A percentile compares a stretch with the other conserved stretches of the same genome.
Evolutionary conservation across 2,888 invertebrate genomes (phyloP).

Genomic region (Nasonia oneida): DNA sequence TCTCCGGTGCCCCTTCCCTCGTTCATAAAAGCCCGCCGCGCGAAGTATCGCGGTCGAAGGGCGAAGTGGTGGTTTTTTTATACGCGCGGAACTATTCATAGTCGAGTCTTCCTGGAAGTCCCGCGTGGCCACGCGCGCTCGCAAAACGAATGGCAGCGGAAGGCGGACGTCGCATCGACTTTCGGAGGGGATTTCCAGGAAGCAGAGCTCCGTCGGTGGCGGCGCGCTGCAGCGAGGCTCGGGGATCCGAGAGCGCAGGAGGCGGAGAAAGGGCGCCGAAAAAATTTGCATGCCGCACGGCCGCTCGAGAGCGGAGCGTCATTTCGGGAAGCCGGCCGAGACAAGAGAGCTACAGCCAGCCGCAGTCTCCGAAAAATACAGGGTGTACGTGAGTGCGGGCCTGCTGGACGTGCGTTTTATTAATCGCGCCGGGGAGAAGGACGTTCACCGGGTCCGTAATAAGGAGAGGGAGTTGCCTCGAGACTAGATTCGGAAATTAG

Average conservation of each 20-base stretch:
- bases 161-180: conserved; percentile 12
- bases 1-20: neutral
- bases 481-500: conserved; percentile 40
- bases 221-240: neutral
- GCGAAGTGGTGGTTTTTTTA: conserved; percentile 35
- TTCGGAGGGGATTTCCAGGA: conserved; percentile 51
- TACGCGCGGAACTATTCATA: conserved; percentile 46
- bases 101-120: conserved; percentile 52
- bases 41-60: conserved; percentile 49
- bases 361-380: conserved; percentile 39
- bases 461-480: conserved; percentile 24
- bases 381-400: conserved; percentile 22
- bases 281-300: conserved; percentile 54
- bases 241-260: conserved; percentile 6
- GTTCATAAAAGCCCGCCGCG: conserved; percentile 32
- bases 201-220: conserved; percentile 16
- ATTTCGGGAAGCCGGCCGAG: conserved; percentile 31
- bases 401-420: conserved; percentile 45
- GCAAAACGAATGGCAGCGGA: neutral
- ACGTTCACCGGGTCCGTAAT: conserved; percentile 57
- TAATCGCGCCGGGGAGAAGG: conserved; percentile 45
- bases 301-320: conserved; percentile 22
- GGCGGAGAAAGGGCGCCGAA: conserved; percentile 28
- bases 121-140: neutral
- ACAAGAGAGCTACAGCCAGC: neutral